phyloP scores from a whole-genome alignment of 2,888 invertebrate species.

The Zygothrica quintamaculata region DNA sequence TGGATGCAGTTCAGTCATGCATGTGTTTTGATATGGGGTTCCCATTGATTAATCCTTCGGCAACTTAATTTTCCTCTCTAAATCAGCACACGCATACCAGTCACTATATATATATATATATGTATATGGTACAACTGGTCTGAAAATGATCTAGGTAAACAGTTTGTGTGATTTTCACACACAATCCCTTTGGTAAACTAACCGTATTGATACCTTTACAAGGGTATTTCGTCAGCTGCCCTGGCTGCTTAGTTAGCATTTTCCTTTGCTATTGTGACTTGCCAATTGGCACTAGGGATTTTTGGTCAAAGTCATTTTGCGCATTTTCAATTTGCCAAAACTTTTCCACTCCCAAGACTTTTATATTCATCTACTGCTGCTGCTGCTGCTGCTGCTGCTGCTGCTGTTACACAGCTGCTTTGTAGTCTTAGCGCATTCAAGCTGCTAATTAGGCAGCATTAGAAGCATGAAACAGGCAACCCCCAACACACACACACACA shows the following conservation, averaged over 20 bases:
- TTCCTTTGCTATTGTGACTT: slow-evolving; percentile 62
- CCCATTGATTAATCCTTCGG: slow-evolving; percentile 54
- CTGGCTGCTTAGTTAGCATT: slow-evolving; percentile 53
- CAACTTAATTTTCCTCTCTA: slow-evolving; percentile 49
- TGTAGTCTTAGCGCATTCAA: slow-evolving; percentile 79
- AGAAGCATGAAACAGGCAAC: slow-evolving; percentile 60
- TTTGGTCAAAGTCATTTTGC: slow-evolving; percentile 77
- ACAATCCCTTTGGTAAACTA: slow-evolving; percentile 21
- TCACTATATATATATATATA: too few species aligned
- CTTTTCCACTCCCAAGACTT: slow-evolving; percentile 58
- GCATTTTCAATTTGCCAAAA: slow-evolving; percentile 77
- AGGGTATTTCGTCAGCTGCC: slow-evolving; percentile 55
- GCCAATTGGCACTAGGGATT: slow-evolving; percentile 78
- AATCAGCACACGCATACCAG: slow-evolving; percentile 24
- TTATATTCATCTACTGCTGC: slow-evolving; percentile 12
- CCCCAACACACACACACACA: too few species aligned
- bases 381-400: slow-evolving; percentile 25
- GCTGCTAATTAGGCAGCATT: slow-evolving; percentile 77
- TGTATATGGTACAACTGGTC: slow-evolving; percentile 33
- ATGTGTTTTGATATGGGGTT: slow-evolving; percentile 57
- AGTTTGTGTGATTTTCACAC: slow-evolving; percentile 57
- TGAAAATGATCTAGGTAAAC: slow-evolving; percentile 59
- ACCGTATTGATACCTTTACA: slow-evolving; percentile 44
- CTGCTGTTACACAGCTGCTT: slow-evolving; percentile 58
- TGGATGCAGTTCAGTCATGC: slow-evolving; percentile 58